A percentile compares a stretch with the other conserved stretches of the same genome.
Evolutionary conservation across 1,140 invertebrate species (phyloP).

Genomic region (Drosophila erecta): DNA sequence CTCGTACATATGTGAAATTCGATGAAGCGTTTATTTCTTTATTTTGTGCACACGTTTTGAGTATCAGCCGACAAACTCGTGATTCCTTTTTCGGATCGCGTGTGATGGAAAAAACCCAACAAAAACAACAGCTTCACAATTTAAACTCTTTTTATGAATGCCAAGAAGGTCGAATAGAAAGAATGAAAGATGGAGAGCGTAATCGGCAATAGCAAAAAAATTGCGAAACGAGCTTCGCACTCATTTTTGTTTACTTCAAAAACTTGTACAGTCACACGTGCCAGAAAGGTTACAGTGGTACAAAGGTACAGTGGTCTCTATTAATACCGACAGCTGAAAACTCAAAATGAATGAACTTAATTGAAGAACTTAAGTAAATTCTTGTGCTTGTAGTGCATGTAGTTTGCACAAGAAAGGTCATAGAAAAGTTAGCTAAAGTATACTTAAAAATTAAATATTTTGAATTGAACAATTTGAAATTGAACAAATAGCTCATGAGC

Average conservation of each 20-base stretch:
- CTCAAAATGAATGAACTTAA: too few relatives aligned
- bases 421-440: too few relatives aligned
- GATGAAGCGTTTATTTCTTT: conserved; percentile 25
- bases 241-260: conserved; percentile 2
- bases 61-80: conserved; percentile 64
- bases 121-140: conserved; percentile 10
- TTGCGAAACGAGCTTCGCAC: neutral
- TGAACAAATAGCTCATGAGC: too few relatives aligned
- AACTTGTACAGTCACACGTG: conserved; percentile 36
- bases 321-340: too few relatives aligned
- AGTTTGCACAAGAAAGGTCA: too few relatives aligned
- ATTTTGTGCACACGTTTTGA: conserved; percentile 44
- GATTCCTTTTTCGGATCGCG: conserved; percentile 28
- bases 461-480: too few relatives aligned
- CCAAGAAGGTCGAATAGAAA: conserved; percentile 3
- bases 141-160: conserved; percentile 15
- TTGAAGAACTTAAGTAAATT: too few relatives aligned
- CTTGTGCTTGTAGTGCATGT: too few relatives aligned
- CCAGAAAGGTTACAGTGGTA: neutral
- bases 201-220: conserved; percentile 1
- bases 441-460: too few relatives aligned
- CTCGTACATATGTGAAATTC: conserved; percentile 17
- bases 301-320: neutral
- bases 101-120: conserved; percentile 28
- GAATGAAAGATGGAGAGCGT: conserved; percentile 3